These are phyloP conservation scores for Heteromurus nitidus DNA, from an alignment of 2,888 invertebrate genomes.

Conservation along the genomic window DNA sequence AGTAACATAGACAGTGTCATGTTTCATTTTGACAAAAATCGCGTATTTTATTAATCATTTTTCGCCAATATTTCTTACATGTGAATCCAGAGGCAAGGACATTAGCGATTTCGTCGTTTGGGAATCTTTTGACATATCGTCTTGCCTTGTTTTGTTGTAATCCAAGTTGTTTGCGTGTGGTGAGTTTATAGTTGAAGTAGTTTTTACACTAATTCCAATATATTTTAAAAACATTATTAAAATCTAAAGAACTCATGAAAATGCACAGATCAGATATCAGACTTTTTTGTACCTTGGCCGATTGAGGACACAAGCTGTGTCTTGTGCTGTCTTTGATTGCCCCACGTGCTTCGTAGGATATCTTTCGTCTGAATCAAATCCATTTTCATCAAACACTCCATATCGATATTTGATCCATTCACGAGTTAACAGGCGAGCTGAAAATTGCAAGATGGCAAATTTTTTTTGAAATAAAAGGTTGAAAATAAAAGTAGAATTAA, in stretches of 20 bases:
- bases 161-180: no score
- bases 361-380: conserved; percentile 74
- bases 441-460: no score
- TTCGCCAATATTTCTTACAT: not conserved
- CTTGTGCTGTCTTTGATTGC: no score
- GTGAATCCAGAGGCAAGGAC: not conserved
- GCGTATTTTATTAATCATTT: no score
- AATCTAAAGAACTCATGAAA: no score
- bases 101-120: not conserved
- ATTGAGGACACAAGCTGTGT: conserved; percentile 72
- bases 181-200: no score
- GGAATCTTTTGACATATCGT: not conserved
- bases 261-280: not conserved
- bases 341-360: conserved; percentile 74
- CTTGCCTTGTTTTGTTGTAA: not conserved
- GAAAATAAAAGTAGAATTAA: no score
- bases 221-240: no score
- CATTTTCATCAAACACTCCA: conserved; percentile 77
- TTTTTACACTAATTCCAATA: not conserved
- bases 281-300: conserved; percentile 54
- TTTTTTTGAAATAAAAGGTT: no score
- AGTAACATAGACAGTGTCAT: no score
- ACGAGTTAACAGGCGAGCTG: conserved; percentile 72
- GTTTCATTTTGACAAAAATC: no score
- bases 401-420: conserved; percentile 77